Base-by-base conservation (phyloP, 1,140 invertebrate species). In the Nomia melanderi region DNA sequence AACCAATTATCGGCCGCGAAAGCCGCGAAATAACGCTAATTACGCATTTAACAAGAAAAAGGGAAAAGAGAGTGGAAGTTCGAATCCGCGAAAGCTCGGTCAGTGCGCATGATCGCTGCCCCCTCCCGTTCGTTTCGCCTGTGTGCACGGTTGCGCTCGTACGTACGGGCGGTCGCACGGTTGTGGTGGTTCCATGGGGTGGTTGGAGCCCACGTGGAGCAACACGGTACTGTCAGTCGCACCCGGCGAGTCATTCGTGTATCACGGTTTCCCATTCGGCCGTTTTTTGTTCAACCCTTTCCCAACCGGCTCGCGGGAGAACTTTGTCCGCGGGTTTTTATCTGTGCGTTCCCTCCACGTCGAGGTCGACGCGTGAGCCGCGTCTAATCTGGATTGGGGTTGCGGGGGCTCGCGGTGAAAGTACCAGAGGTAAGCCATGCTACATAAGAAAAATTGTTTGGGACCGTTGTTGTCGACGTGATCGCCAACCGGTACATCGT, bases 201-300 rank as follows among this genome's bases (percentile, higher is more conserved):
- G 76, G 85, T 78, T 81, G 82, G 75, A 65, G 78, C 67, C 87
- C 88, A 89, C 88, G 88, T 89, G 88, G 88, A 76, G 84, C 84
- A 87, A 87, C 87, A 87, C 87, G 86, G 87, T 85, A 84, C 82
- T 87, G 86, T 88, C 88, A 89, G 88, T 89, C 87, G 87, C 81
- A 77, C 84, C 65, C 78, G 50, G 86, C 87, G 80, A 88, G 85
- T 77, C 86, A 80, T 71, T 66, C 87, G 86, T 59, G 85, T 79
- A 59, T 83, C 80, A 79, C 79, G 66, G 81, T 39, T 63, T 78
- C 65, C 33, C 66, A 76, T 47, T 74, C 8, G 39, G 50, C 27
- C 29, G 31, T n/a, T 1, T 36, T 54, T 33, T 29, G 4, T n/a
- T 50, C 12, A 17, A 20, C 20, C 17, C 57, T 3, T 53, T 27